phyloP scores from a whole-genome alignment of 1,140 invertebrate species.

The Schmidtea mediterranea region DNA sequence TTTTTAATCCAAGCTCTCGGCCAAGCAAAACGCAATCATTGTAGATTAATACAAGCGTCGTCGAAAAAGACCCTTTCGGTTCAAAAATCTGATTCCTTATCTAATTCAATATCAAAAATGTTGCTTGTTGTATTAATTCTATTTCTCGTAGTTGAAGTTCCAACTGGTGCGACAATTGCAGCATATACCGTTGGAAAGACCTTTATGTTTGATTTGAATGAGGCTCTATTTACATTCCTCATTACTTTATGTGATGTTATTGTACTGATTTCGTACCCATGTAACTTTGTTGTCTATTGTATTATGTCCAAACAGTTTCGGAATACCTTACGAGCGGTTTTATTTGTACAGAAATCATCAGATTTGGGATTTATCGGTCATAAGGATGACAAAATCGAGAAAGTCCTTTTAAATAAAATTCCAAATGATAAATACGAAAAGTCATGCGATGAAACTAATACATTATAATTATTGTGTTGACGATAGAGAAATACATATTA shows the following conservation, averaged over 20 bases:
- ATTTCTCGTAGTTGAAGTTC: neutral
- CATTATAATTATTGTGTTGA: too few species aligned
- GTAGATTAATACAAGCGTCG: constrained; percentile 25
- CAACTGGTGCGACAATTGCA: constrained; percentile 30
- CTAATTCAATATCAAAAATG: constrained; percentile 34
- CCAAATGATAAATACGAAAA: too few species aligned
- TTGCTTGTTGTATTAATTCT: neutral
- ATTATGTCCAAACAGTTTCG: constrained; percentile 63
- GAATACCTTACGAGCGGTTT: constrained; percentile 60
- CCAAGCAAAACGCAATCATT: constrained; percentile 37
- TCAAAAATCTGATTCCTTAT: constrained; percentile 45
- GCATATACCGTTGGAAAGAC: constrained; percentile 43
- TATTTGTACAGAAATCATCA: constrained; percentile 16
- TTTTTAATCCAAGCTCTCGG: constrained; percentile 55
- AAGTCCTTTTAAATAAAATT: too few species aligned
- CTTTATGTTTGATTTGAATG: too few species aligned
- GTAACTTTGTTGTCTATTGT: constrained; percentile 71
- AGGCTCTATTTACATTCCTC: neutral
- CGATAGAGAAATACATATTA: too few species aligned
- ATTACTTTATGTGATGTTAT: constrained; percentile 14
- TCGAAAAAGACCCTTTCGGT: constrained; percentile 33
- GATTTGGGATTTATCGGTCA: too few species aligned
- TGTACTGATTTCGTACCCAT: constrained; percentile 55
- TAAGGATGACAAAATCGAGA: too few species aligned
- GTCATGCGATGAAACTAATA: too few species aligned